Evolutionary conservation across 2,113 vertebrate species (phyloP).

Genomic region (Haliaeetus leucogaster): DNA sequence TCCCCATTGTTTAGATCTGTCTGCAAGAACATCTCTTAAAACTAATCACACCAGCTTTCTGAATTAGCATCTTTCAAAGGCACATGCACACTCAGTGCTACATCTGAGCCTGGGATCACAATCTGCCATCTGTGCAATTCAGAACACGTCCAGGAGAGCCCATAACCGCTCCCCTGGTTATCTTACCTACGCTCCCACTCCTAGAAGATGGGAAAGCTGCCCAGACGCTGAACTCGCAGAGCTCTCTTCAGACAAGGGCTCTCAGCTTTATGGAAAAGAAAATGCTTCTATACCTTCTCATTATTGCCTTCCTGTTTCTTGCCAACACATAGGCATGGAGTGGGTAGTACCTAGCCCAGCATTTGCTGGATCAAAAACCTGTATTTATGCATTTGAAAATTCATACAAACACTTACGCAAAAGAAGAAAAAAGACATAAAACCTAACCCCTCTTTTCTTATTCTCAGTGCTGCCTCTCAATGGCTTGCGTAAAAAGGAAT

Average conservation of each 20-base stretch:
- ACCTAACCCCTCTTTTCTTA: neutral
- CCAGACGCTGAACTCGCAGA: neutral
- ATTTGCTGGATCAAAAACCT: neutral
- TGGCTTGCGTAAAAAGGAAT: neutral
- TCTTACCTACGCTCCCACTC: fast-evolving
- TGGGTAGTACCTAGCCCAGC: neutral
- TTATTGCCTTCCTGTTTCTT: neutral
- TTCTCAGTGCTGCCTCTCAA: neutral
- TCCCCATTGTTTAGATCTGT: neutral
- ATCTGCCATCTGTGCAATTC: neutral
- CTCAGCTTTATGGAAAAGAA: neutral
- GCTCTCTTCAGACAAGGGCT: neutral
- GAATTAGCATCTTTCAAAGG: neutral
- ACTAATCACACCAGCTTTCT: neutral
- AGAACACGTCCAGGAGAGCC: neutral
- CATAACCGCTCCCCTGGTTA: neutral
- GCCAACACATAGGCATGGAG: neutral
- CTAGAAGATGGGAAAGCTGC: neutral
- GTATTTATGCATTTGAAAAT: neutral
- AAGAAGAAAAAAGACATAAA: neutral
- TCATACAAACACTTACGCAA: neutral
- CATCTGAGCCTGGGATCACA: neutral
- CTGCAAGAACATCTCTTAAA: neutral
- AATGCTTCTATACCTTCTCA: neutral
- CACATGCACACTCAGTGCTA: neutral